These are phyloP conservation scores for Willowsia nigromaculata DNA, from an alignment of 2,888 invertebrate genomes.

Conservation along the genomic window DNA sequence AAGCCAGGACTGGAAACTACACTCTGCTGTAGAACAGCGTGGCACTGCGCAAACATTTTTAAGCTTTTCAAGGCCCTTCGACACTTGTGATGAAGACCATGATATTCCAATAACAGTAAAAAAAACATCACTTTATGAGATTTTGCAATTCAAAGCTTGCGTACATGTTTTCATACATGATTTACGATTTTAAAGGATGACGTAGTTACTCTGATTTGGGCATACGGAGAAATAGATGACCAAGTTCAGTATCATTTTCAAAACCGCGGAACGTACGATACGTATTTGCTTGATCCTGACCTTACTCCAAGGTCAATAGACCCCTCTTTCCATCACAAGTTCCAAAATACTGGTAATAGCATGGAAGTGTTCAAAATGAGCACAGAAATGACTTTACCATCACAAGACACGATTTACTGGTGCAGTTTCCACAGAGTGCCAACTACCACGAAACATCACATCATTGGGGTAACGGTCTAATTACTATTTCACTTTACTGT, in stretches of 20 bases:
- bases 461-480: conserved; percentile 9
- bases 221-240: conserved; percentile 39
- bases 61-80: conserved; percentile 52
- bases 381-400: background rate
- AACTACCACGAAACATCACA: conserved; percentile 28
- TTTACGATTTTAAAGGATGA: conserved; percentile 36
- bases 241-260: background rate
- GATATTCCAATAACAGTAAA: conserved; percentile 33
- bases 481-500: too few species aligned
- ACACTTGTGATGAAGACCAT: conserved; percentile 60
- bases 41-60: conserved; percentile 53
- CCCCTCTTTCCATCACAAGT: background rate
- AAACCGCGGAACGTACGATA: background rate
- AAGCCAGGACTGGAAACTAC: conserved; percentile 13
- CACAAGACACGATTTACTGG: conserved; percentile 44
- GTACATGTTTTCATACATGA: background rate
- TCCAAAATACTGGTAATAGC: background rate
- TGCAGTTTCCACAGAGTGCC: conserved; percentile 17
- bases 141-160: too few species aligned
- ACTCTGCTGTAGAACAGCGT: background rate
- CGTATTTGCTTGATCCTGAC: conserved; percentile 36
- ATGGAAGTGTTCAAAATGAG: conserved; percentile 21
- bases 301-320: background rate
- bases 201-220: conserved; percentile 47
- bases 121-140: too few species aligned